Conservation (phyloP, 2,113 vertebrate species). For the Aphelocoma coerulescens region DNA sequence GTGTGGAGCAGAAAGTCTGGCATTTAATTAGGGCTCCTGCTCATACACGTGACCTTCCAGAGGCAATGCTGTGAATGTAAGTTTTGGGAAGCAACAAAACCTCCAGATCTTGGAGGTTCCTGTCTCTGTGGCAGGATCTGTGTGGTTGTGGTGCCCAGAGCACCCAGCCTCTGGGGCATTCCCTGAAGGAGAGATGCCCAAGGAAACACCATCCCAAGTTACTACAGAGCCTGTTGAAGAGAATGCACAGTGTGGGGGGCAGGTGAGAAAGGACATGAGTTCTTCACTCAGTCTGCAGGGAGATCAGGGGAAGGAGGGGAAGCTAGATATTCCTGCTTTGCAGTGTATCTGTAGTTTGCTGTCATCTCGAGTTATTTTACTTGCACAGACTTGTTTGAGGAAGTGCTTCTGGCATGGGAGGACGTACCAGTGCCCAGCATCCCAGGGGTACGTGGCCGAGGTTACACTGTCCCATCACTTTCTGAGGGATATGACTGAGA, state of each 20-base stretch:
- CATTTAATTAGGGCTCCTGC: fast-evolving
- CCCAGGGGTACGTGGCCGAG: background rate
- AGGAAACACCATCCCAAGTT: background rate
- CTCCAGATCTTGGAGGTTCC: background rate
- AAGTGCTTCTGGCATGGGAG: background rate
- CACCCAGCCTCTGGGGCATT: no score
- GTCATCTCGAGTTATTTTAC: background rate
- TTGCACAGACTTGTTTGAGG: background rate
- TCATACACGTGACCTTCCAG: background rate
- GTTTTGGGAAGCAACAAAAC: background rate
- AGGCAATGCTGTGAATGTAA: background rate
- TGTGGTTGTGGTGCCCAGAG: background rate
- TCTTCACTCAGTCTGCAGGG: background rate
- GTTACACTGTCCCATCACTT: background rate
- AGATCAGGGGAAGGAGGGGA: background rate
- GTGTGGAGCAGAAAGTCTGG: background rate
- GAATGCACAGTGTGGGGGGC: background rate
- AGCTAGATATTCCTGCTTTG: background rate
- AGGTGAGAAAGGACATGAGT: background rate
- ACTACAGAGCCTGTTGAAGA: fast-evolving
- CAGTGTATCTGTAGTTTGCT: background rate
- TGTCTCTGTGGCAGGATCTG: background rate
- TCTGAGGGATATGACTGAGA: background rate
- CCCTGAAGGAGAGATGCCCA: background rate
- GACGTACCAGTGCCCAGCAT: background rate